Evolutionary conservation across 2,113 vertebrate genomes (phyloP).

Genomic region (Spheniscus mendiculus): DNA sequence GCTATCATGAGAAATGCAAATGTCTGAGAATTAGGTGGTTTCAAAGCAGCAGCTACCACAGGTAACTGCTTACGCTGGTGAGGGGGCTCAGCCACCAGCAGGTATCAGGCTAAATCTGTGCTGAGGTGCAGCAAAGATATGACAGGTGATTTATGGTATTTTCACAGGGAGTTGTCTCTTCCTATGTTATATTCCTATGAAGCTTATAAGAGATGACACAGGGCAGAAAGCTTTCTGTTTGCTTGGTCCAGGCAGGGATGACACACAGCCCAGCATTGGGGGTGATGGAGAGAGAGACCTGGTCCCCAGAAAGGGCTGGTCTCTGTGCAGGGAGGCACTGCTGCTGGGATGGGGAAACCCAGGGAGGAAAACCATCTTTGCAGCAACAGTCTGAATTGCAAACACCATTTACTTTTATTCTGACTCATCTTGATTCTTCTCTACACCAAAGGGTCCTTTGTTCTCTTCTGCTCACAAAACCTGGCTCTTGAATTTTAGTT

Average conservation of each 20-base stretch:
- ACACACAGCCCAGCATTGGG: neutral
- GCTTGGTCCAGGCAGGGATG: neutral
- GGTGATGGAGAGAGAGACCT: neutral
- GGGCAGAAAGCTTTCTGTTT: neutral
- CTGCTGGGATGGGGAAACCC: neutral
- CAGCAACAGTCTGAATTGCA: neutral
- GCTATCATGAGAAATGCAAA: neutral
- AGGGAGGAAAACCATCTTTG: neutral
- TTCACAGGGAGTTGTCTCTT: neutral
- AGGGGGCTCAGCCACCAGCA: neutral
- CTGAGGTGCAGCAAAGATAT: neutral
- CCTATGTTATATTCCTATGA: neutral
- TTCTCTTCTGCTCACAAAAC: neutral
- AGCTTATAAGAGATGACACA: neutral
- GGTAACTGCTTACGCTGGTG: neutral
- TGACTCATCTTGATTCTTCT: neutral
- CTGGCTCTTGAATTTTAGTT: neutral
- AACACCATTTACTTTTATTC: neutral
- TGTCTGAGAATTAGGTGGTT: neutral
- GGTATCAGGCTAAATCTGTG: neutral
- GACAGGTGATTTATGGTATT: neutral
- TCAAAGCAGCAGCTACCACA: neutral
- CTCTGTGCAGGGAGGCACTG: neutral
- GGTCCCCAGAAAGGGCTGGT: neutral
- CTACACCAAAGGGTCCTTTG: neutral